phyloP scores from a whole-genome alignment of 2,797 vertebrate genomes.

The Acanthiza pusilla region DNA sequence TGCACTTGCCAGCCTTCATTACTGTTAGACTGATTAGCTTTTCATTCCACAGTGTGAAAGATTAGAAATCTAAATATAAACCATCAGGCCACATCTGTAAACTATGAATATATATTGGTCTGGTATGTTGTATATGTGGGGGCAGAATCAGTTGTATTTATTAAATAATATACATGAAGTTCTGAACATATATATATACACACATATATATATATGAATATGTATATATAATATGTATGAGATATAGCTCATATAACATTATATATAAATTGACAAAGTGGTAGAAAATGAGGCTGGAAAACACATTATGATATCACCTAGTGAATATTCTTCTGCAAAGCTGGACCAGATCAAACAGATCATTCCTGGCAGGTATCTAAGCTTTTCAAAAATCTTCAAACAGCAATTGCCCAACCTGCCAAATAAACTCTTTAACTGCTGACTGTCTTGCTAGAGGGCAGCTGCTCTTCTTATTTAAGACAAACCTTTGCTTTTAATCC shows the following conservation, averaged over 20 bases:
- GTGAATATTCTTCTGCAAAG: not conserved
- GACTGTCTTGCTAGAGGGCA: not conserved
- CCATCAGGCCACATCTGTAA: not conserved
- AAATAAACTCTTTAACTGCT: not conserved
- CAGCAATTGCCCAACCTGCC: not conserved
- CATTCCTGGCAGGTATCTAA: not conserved
- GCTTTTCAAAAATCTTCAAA: not conserved
- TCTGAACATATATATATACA: not conserved
- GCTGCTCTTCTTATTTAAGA: not conserved
- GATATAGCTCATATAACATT: rapidly evolving
- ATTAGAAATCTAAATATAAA: not conserved
- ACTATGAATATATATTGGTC: not conserved
- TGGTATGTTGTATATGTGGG: not conserved
- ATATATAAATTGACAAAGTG: not conserved
- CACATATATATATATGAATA: no score
- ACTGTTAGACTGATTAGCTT: not conserved
- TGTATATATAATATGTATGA: no score
- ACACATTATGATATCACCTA: not conserved
- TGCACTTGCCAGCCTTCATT: not conserved
- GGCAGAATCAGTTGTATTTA: not conserved
- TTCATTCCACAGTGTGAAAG: not conserved
- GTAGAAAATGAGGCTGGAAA: not conserved
- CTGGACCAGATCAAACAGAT: not conserved
- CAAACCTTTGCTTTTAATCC: not conserved
- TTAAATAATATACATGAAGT: not conserved